Percentiles rank a stretch among this genome's conserved stretches.
phyloP scores from a whole-genome alignment of 2,797 vertebrate genomes.

The Lutjanus argentimaculatus region DNA sequence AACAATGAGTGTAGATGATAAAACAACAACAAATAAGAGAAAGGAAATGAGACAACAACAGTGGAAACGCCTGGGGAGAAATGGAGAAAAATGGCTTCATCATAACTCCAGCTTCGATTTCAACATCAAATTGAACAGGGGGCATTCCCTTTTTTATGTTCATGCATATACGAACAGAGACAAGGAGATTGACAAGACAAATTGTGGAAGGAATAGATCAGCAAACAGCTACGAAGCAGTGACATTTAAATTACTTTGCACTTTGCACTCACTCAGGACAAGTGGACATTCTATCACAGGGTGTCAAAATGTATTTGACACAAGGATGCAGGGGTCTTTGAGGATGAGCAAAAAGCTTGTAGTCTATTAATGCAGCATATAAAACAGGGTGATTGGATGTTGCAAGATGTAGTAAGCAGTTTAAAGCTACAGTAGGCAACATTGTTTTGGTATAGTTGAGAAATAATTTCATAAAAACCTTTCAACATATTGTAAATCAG shows the following conservation, averaged over 20 bases:
- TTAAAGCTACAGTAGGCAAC: no score
- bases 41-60: slow-evolving; percentile 34
- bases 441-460: no score
- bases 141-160: slow-evolving; percentile 31
- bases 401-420: no score
- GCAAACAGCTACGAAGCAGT: slow-evolving; percentile 3
- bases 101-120: slow-evolving; percentile 45
- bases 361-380: slow-evolving; percentile 3
- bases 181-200: slow-evolving; percentile 2
- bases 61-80: slow-evolving; percentile 1
- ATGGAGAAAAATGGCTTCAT: slow-evolving; percentile 38
- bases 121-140: slow-evolving; percentile 36
- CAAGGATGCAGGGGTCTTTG: background rate
- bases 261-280: background rate
- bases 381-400: slow-evolving; percentile 5
- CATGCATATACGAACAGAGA: background rate
- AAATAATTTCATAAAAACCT: no score
- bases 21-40: slow-evolving; percentile 37
- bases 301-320: background rate
- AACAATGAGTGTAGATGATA: slow-evolving; percentile 22
- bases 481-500: no score
- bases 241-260: slow-evolving; percentile 9
- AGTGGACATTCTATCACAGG: background rate
- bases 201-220: background rate
- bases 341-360: background rate